Evolutionary conservation across 2,888 invertebrate species (phyloP).

Genomic region (Philonicus albiceps): DNA sequence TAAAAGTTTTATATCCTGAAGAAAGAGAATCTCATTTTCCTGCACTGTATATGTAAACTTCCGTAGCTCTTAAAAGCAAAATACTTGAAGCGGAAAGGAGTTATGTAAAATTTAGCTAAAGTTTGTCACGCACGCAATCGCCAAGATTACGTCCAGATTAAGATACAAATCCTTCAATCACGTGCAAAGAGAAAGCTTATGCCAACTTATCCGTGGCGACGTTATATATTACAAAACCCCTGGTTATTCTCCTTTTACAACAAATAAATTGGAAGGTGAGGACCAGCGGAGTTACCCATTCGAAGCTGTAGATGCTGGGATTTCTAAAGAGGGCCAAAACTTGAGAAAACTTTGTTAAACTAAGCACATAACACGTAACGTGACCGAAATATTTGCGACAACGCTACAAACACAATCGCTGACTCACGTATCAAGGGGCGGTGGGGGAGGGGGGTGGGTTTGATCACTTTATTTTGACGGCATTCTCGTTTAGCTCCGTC

Average conservation of each 20-base stretch:
- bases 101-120: slow-evolving; percentile 44
- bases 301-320: slow-evolving; percentile 35
- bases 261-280: slow-evolving; percentile 30
- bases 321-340: slow-evolving; percentile 36
- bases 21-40: not conserved
- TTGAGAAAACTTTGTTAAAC: slow-evolving; percentile 47
- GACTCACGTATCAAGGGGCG: slow-evolving; percentile 36
- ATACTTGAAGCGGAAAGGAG: slow-evolving; percentile 33
- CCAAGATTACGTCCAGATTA: slow-evolving; percentile 42
- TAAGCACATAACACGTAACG: slow-evolving; percentile 48
- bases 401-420: slow-evolving; percentile 18
- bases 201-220: not conserved
- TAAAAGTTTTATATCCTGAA: not conserved
- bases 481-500: slow-evolving; percentile 30
- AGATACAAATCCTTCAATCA: slow-evolving; percentile 47
- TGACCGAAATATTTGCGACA: slow-evolving; percentile 45
- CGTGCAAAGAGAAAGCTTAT: slow-evolving; percentile 38
- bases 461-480: slow-evolving; percentile 43
- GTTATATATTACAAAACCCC: not conserved
- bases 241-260: not conserved
- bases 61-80: not conserved
- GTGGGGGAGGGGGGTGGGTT: too few relatives aligned
- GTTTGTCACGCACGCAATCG: slow-evolving; percentile 46
- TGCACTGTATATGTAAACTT: not conserved
- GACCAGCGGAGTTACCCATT: slow-evolving; percentile 17